These are phyloP conservation scores for Donacobius atricapilla DNA, from an alignment of 2,113 vertebrate species.

Conservation along the genomic window DNA sequence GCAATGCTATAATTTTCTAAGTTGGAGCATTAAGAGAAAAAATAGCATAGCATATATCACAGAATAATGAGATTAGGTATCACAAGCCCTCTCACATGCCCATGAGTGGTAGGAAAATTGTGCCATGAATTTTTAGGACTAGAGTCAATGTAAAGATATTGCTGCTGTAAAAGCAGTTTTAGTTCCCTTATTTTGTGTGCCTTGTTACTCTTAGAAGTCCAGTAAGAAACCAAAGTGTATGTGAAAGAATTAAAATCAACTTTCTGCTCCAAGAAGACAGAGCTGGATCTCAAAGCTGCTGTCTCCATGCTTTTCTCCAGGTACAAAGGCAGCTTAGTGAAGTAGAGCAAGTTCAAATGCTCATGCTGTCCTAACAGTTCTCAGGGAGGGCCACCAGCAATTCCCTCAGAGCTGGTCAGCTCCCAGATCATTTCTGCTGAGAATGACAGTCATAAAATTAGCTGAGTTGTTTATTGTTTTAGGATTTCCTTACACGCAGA, in stretches of 20 bases:
- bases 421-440: background rate
- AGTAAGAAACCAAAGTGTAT: background rate
- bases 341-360: background rate
- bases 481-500: background rate
- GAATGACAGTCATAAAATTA: background rate
- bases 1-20: background rate
- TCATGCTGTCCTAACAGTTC: background rate
- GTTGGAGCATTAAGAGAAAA: background rate
- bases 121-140: background rate
- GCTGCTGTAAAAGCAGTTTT: background rate
- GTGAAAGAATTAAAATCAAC: background rate
- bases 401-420: background rate
- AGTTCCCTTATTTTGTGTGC: background rate
- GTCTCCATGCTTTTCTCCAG: background rate
- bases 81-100: background rate
- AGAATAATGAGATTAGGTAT: background rate
- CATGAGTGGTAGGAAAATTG: background rate
- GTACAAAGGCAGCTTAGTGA: background rate
- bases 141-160: background rate
- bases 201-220: background rate
- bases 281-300: background rate
- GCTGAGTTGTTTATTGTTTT: background rate
- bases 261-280: background rate
- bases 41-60: background rate
- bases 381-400: fast-evolving